Conservation (phyloP, 23 tunicate genomes). For the Oikopleura albicans region DNA sequence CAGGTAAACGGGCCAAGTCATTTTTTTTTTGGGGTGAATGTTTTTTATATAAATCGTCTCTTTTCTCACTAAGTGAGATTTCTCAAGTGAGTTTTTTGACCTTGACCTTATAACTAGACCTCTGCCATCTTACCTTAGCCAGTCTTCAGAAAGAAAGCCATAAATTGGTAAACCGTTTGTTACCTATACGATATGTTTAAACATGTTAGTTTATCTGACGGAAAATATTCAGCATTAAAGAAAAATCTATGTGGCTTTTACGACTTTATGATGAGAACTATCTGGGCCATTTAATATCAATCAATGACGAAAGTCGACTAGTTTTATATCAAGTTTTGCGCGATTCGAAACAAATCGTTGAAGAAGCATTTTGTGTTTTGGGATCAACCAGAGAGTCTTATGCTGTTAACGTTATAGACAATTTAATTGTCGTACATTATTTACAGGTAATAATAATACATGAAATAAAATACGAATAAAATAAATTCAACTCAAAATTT, state of each 20-base stretch:
- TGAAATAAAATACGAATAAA: no score
- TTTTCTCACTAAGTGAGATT: no score
- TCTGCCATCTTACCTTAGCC: no score
- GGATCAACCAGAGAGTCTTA: constrained; percentile 5
- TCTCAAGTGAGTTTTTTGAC: no score
- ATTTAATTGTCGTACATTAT: neutral
- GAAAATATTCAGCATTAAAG: neutral
- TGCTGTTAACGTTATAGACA: neutral
- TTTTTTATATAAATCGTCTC: no score
- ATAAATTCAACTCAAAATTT: no score
- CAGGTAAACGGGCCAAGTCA: neutral
- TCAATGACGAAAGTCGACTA: constrained; percentile 2
- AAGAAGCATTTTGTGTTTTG: neutral
- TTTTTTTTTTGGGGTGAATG: no score
- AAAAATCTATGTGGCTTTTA: neutral
- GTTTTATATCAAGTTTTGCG: neutral
- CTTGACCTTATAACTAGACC: no score
- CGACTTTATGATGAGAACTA: neutral
- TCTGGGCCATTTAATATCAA: neutral
- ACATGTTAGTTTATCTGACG: no score
- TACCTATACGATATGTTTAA: no score
- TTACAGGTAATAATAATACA: neutral
- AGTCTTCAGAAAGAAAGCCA: no score
- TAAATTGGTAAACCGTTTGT: no score
- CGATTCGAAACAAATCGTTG: neutral